These are phyloP conservation scores for Decapterus maruadsi DNA, from an alignment of 2,797 vertebrate species.

Conservation along the genomic window DNA sequence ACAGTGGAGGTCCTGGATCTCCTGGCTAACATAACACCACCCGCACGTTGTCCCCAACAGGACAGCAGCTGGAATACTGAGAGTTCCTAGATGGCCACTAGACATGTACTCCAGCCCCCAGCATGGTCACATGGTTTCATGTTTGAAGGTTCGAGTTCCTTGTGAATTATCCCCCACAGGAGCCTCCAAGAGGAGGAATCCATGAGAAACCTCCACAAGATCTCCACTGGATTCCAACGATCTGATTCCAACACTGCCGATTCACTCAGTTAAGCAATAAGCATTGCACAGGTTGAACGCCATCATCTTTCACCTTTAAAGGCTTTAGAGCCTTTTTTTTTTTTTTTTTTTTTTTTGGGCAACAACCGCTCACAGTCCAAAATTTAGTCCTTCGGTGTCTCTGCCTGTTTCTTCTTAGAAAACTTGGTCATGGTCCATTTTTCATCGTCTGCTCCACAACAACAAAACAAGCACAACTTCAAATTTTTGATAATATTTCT, in stretches of 20 bases:
- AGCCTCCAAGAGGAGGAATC: conserved; percentile 7
- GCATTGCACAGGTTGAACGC: not conserved
- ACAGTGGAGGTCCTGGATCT: conserved; percentile 38
- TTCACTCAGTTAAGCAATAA: conserved; percentile 12
- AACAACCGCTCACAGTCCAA: not conserved
- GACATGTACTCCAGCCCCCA: conserved; percentile 1
- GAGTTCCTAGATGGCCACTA: conserved; percentile 17
- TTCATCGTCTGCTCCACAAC: conserved; percentile 45
- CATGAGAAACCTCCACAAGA: conserved; percentile 6
- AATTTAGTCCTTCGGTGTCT: conserved; percentile 25
- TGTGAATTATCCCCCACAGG: conserved; percentile 10
- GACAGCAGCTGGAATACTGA: conserved; percentile 21
- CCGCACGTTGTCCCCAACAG: not conserved
- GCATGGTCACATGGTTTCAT: conserved; percentile 11
- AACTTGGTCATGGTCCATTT: conserved; percentile 26
- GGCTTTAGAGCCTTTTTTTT: not conserved
- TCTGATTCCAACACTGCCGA: not conserved
- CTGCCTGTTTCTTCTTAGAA: not conserved
- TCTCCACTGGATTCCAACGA: not conserved
- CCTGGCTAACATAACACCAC: not conserved
- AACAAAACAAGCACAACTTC: conserved; percentile 70
- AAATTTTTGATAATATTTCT: conserved; percentile 59
- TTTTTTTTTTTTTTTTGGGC: not conserved
- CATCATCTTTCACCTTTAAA: not conserved
- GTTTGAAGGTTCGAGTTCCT: conserved; percentile 22